phyloP scores from a whole-genome alignment of 2,113 vertebrate genomes.

The Psilopsiagon aurifrons region DNA sequence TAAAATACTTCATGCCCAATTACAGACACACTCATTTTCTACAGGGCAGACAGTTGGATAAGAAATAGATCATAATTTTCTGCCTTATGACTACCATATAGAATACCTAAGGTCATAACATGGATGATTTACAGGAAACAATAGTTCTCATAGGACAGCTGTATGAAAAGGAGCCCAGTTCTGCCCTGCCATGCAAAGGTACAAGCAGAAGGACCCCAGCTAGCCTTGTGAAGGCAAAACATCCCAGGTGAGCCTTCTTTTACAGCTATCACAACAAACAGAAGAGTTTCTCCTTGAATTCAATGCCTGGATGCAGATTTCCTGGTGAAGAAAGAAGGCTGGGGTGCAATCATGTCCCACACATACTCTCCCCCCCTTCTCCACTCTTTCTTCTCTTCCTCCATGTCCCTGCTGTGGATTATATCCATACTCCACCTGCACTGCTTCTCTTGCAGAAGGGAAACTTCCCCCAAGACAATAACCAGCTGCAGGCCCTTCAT shows the following conservation, averaged over 20 bases:
- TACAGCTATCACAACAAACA: neutral
- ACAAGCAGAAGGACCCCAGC: neutral
- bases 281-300: neutral
- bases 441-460: neutral
- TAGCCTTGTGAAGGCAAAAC: neutral
- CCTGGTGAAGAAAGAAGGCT: neutral
- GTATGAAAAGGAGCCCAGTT: neutral
- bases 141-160: neutral
- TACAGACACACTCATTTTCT: conserved; percentile 47
- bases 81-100: neutral
- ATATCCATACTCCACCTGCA: neutral
- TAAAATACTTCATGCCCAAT: conserved; percentile 65
- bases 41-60: neutral
- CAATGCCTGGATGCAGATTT: neutral
- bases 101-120: conserved; percentile 1
- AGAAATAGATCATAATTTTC: conserved; percentile 32
- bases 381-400: neutral
- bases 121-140: neutral
- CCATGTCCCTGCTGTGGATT: neutral
- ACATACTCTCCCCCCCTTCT: neutral
- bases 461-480: neutral
- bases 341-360: neutral
- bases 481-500: neutral
- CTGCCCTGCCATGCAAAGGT: neutral
- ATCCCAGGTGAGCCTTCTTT: neutral